Evolutionary conservation across 2,888 invertebrate species (phyloP).

Genomic region (Ceramica pisi): DNA sequence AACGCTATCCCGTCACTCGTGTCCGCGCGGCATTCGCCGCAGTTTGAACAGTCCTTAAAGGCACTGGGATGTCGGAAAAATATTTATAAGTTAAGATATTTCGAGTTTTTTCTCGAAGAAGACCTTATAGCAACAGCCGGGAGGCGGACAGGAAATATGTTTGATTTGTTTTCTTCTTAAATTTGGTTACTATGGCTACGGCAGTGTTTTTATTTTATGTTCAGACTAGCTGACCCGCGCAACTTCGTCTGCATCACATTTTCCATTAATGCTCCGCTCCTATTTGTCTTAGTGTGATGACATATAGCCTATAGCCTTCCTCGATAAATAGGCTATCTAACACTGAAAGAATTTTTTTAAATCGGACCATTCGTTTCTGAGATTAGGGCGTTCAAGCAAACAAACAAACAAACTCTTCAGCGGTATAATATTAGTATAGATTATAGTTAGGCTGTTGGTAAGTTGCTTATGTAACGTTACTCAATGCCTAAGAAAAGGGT

Average conservation of each 20-base stretch:
- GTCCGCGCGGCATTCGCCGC: neutral
- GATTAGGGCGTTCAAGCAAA: too few species aligned
- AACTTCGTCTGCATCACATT: too few species aligned
- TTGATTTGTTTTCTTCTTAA: neutral
- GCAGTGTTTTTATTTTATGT: neutral
- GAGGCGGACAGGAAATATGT: neutral
- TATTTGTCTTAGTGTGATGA: too few species aligned
- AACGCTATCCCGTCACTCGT: neutral
- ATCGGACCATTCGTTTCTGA: too few species aligned
- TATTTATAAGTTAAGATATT: constrained; percentile 10
- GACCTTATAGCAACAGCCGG: neutral
- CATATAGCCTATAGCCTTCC: too few species aligned
- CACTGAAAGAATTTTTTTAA: too few species aligned
- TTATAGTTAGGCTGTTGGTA: too few species aligned
- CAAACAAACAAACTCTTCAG: too few species aligned
- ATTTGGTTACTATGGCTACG: neutral
- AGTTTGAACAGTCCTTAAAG: neutral
- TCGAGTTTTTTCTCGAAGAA: neutral
- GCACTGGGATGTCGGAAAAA: constrained; percentile 3
- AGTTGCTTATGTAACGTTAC: neutral
- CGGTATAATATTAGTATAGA: too few species aligned
- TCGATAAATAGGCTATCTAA: too few species aligned
- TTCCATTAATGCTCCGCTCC: too few species aligned
- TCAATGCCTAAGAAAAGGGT: neutral
- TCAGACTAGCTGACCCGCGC: too few species aligned